Percentiles rank a stretch among this genome's conserved stretches.
Conservation (phyloP, 2,113 vertebrate species). For the Nanorana parkeri region DNA sequence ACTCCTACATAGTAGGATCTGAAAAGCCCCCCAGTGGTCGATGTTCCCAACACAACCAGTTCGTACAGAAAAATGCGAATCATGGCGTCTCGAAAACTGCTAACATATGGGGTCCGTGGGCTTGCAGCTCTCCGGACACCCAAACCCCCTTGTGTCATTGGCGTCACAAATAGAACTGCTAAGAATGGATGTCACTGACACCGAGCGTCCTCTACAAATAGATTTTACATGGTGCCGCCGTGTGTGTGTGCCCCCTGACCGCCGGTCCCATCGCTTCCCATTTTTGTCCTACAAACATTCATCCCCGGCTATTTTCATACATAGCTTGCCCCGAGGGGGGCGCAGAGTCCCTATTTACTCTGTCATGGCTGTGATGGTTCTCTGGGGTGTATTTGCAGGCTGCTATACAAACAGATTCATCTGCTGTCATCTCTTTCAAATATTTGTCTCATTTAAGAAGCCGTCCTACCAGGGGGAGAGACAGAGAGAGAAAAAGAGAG, state of each 20-base stretch:
- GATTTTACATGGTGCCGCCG: background rate
- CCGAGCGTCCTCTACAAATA: slow-evolving; percentile 7
- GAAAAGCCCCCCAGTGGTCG: slow-evolving; percentile 2
- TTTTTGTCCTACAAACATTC: slow-evolving; percentile 1
- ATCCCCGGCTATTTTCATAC: slow-evolving; percentile 17
- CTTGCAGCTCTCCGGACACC: too few species aligned
- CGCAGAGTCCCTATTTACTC: slow-evolving; percentile 15
- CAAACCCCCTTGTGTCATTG: slow-evolving; percentile 12
- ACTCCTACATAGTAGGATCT: slow-evolving; percentile 18
- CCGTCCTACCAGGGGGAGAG: too few species aligned
- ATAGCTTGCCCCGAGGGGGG: slow-evolving; percentile 13
- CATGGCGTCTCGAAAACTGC: slow-evolving; percentile 41
- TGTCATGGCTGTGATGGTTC: slow-evolving; percentile 9
- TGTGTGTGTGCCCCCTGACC: background rate
- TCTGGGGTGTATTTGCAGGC: background rate
- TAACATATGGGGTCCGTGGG: background rate
- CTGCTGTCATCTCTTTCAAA: slow-evolving; percentile 22
- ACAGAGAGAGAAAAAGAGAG: too few species aligned
- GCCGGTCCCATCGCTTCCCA: background rate
- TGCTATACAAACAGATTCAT: slow-evolving; percentile 16
- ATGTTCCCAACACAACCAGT: slow-evolving; percentile 42
- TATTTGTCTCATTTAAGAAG: slow-evolving; percentile 19
- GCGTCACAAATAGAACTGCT: slow-evolving; percentile 28
- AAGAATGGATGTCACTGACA: slow-evolving; percentile 26
- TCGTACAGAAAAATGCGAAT: slow-evolving; percentile 56